Evolutionary conservation across 2,113 vertebrate genomes (phyloP), one percentile per base, ranked within the genome.

Genomic region (Saguinus imperator): DNA sequence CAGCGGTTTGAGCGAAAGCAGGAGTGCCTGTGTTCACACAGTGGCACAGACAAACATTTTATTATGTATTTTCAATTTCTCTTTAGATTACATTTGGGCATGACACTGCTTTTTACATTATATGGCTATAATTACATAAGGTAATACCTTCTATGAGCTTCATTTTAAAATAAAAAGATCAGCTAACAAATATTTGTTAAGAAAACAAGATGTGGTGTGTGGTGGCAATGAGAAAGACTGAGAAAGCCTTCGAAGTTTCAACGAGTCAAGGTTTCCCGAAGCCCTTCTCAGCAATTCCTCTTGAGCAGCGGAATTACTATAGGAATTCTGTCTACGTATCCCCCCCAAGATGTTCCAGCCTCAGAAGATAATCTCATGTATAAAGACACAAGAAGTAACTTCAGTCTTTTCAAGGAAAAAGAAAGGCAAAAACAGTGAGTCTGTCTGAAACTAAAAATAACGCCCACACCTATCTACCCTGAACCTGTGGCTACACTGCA

Each of bases 131-230:
- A 29, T 10, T 18, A 18, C 0, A 3, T 8, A 48, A 68, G 16
- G 55, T 8, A 20, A 25, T 5, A 1, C 25, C 52, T 75, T 58
- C 79, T 12, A 21, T 1, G 57, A 48, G 18, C 25, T 40, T 85
- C 32, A 25, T 8, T 58, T 43, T 61, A 87, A 79, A 83, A 77
- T 61, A 18, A 76, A 50, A 77, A 11, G 37, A 12, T 50, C 58
- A 8, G n/a, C 1, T 10, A 32, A 16, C 5, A 14, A 79, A 4
- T 3, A 23, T 43, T 3, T 84, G 77, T 9, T 17, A 20, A 3
- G 2, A 29, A n/a, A 27, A 18, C 40, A 55, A n/a, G 1, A n/a
- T 5, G 1, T 3, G 2, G 55, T 61, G 12, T 0, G 6, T 9
- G 25, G 37, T 0, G 32, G 13, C 21, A 0, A 35, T 0, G 52